A percentile compares a stretch with the other conserved stretches of the same genome.
Evolutionary conservation across 2,113 vertebrate genomes (phyloP).

Genomic region (Pygoscelis antarcticus): DNA sequence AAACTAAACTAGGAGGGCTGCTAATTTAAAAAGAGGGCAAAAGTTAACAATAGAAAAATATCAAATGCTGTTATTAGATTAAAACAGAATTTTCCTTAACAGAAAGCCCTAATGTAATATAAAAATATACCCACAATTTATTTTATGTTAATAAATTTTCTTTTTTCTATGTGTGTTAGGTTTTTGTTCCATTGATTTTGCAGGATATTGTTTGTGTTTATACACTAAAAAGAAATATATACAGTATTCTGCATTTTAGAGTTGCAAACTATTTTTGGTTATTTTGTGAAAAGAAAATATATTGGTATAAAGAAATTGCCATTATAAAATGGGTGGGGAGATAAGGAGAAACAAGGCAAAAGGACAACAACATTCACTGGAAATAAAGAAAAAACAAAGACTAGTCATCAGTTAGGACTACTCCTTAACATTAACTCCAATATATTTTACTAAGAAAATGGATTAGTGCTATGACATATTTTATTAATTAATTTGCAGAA

Average conservation of each 20-base stretch:
- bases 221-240: neutral
- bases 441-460: neutral
- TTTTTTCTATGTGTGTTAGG: neutral
- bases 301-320: neutral
- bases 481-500: neutral
- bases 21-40: neutral
- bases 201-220: neutral
- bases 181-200: neutral
- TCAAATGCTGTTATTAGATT: neutral
- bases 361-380: fast-evolving
- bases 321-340: neutral
- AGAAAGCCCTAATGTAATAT: neutral
- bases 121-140: neutral
- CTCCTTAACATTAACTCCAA: neutral
- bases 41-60: neutral
- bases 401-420: neutral
- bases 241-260: neutral
- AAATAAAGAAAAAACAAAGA: neutral
- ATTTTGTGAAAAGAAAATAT: neutral
- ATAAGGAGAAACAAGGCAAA: neutral
- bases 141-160: neutral
- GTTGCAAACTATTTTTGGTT: neutral
- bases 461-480: neutral
- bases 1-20: neutral
- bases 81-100: neutral